A percentile compares a stretch with the other conserved stretches of the same genome.
These are phyloP conservation scores for Odontesthes bonariensis DNA, from an alignment of 2,113 vertebrate genomes.

Conservation along the genomic window DNA sequence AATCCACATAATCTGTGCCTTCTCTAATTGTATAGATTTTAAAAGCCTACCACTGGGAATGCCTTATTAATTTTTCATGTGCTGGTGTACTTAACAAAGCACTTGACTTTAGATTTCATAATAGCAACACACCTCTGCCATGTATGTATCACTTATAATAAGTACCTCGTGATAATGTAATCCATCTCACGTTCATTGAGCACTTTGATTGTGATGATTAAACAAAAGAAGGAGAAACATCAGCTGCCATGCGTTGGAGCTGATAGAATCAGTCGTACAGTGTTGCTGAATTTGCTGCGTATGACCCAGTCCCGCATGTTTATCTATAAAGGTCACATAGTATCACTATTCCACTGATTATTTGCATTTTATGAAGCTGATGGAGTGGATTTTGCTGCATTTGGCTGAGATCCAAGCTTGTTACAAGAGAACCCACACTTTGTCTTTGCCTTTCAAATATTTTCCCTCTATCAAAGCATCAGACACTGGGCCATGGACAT, in stretches of 20 bases:
- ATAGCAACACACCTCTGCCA: conserved; percentile 1
- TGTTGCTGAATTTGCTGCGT: conserved; percentile 28
- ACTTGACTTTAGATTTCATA: conserved; percentile 33
- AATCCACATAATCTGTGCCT: conserved; percentile 53
- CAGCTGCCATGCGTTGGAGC: conserved; percentile 6
- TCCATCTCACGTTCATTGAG: conserved; percentile 10
- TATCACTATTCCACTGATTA: conserved; percentile 41
- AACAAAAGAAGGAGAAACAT: conserved; percentile 16
- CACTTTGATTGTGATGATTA: conserved; percentile 32
- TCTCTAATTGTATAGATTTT: conserved; percentile 70
- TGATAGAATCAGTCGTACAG: background rate
- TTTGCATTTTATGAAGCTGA: conserved; percentile 50
- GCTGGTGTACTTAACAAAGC: conserved; percentile 44
- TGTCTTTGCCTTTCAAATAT: conserved; percentile 36
- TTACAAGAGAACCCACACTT: conserved; percentile 16
- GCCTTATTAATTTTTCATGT: conserved; percentile 61
- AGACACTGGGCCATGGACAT: conserved; percentile 5
- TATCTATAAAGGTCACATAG: conserved; percentile 41
- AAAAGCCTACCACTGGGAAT: conserved; percentile 54
- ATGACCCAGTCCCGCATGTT: conserved; percentile 32
- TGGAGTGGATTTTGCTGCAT: conserved; percentile 11
- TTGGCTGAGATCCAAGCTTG: conserved; percentile 55
- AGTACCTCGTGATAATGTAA: conserved; percentile 15
- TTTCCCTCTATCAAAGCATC: conserved; percentile 32
- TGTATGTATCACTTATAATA: conserved; percentile 27